Conservation (phyloP, 2,113 vertebrate genomes). For the Psittacula cyanocephala region DNA sequence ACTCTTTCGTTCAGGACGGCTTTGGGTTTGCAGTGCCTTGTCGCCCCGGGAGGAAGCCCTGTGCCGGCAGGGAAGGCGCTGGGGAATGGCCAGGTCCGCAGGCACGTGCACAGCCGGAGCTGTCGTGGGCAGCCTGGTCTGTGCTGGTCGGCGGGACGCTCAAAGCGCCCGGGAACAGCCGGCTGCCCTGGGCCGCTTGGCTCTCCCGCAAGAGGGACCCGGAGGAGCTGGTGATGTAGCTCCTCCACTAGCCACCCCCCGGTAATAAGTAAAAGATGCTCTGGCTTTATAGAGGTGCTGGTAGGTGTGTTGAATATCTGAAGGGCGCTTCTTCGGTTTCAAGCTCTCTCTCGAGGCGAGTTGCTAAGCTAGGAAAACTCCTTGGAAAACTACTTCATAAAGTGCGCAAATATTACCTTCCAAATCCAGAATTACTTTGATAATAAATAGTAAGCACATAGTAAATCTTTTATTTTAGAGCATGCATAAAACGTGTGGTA, state of each 20-base stretch:
- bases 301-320: background rate
- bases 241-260: background rate
- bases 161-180: no score
- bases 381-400: background rate
- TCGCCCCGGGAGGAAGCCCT: background rate
- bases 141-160: no score
- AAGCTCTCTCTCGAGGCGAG: background rate
- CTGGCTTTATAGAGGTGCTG: background rate
- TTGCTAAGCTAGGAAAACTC: background rate
- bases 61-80: background rate
- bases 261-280: accelerated
- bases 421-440: background rate
- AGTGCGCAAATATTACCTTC: background rate
- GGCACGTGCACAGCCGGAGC: background rate
- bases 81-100: background rate
- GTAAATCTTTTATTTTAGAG: background rate
- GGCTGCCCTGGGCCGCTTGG: accelerated
- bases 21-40: background rate
- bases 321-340: no score
- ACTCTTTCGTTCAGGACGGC: accelerated
- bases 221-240: background rate
- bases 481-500: background rate
- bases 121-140: background rate
- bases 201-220: accelerated
- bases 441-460: accelerated